A percentile compares a stretch with the other conserved stretches of the same genome.
These are phyloP conservation scores for Tryphoninae sp. DNA, from an alignment of 2,888 invertebrate species.

Conservation along the genomic window DNA sequence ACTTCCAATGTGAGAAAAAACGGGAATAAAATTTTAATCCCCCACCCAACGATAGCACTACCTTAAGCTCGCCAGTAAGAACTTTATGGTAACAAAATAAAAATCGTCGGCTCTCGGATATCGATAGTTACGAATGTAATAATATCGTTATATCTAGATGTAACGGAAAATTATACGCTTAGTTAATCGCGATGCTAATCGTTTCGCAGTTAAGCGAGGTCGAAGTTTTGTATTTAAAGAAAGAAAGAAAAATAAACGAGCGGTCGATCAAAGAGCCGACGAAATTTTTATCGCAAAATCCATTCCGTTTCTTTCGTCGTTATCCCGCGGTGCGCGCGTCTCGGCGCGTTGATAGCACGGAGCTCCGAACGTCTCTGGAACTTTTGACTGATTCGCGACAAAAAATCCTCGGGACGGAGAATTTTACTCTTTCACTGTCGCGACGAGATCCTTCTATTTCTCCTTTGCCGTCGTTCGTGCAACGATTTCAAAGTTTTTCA, in stretches of 20 bases:
- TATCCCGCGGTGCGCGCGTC: background rate
- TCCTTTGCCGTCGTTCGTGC: slow-evolving; percentile 45
- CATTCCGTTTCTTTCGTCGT: slow-evolving; percentile 33
- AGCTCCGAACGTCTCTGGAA: slow-evolving; percentile 29
- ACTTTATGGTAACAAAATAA: slow-evolving; percentile 33
- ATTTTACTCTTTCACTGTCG: slow-evolving; percentile 10
- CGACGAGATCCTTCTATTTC: slow-evolving; percentile 11
- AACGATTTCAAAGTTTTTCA: slow-evolving; percentile 64
- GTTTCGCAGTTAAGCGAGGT: no score
- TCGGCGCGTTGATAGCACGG: slow-evolving; percentile 29
- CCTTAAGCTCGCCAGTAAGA: background rate
- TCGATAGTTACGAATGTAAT: slow-evolving; percentile 3
- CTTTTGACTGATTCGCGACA: slow-evolving; percentile 34
- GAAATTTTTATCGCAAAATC: slow-evolving; percentile 53
- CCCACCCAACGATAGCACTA: no score
- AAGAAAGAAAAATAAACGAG: background rate
- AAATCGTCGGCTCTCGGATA: slow-evolving; percentile 36
- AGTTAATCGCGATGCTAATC: no score
- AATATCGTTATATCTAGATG: no score
- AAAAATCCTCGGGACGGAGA: slow-evolving; percentile 42
- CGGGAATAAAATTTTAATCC: no score
- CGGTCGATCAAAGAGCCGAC: slow-evolving; percentile 40
- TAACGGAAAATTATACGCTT: no score
- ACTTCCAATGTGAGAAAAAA: no score
- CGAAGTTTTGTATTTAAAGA: no score